Evolutionary conservation across 2,797 vertebrate species (phyloP), one percentile per base, ranked within the genome.

Genomic region (Poeciliopsis infans): DNA sequence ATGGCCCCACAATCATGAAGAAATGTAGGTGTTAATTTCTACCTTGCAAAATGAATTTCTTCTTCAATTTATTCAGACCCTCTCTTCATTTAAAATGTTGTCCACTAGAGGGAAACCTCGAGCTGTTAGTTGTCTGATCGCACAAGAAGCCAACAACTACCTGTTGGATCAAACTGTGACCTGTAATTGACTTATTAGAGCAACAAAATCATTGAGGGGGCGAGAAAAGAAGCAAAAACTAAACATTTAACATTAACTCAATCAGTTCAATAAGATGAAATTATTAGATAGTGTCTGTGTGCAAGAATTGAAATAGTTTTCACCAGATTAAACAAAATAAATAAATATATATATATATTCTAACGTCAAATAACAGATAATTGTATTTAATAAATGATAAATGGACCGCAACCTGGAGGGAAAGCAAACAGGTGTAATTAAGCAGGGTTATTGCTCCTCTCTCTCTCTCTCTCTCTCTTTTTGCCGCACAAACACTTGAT

Each of bases 31-130:
- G 41, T 68, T 18, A 41, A 39, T 68, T 39, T 68, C 2, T 41
- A 5, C 36, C 20, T 23, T 68, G 18, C 1, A 41, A 68, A 41
- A 68, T n/a, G 0, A 1, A 70, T 28, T 43, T 45, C 6, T 68
- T 23, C 25, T 68, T 2, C 13, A 5, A 25, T 41, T 25, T 41
- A 25, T 68, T 41, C 36, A 68, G 41, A n/a, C 15, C 1, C 13
- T 25, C 66, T 18, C 23, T n/a, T 43, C 5, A 0, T 15, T 75
- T 33, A 36, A 66, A 28, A 25, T 77, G 75, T 75, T 83, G 74
- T 84, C 86, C 93, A 89, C 91, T 79, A 91, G 92, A 51, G 87
- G 91, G 83, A 86, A 78, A 23, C 81, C 33, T 90, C 25, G n/a
- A 33, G 8, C 61, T 73, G 23, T 72, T 28, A 16, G 5, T 47